Conservation (phyloP, 2,888 invertebrate genomes). For the Laothoe populi region DNA sequence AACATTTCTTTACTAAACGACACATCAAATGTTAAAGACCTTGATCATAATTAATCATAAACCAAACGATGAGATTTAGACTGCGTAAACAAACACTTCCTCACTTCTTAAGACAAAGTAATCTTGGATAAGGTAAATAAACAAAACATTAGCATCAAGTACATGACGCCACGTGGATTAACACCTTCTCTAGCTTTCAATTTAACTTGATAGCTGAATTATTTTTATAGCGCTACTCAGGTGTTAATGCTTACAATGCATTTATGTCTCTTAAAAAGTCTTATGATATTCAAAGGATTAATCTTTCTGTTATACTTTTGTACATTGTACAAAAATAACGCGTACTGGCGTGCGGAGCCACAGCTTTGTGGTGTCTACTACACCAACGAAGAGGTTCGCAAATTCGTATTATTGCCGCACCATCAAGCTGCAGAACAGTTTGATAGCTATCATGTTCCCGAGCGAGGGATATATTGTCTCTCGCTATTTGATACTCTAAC, state of each 20-base stretch:
- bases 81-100: constrained; percentile 30
- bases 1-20: constrained; percentile 10
- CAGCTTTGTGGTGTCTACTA: too few species aligned
- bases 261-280: neutral
- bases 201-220: neutral
- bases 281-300: neutral
- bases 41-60: constrained; percentile 27
- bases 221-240: neutral
- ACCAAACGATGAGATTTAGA: constrained; percentile 22
- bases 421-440: too few species aligned
- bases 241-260: neutral
- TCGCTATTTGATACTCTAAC: too few species aligned
- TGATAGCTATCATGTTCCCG: too few species aligned
- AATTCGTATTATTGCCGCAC: too few species aligned
- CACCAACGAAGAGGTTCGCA: too few species aligned
- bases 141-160: constrained; percentile 36
- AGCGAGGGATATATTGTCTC: too few species aligned
- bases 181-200: neutral
- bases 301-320: too few species aligned
- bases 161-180: constrained; percentile 26
- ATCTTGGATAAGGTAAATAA: constrained; percentile 42
- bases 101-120: constrained; percentile 27
- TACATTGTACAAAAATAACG: too few species aligned
- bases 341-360: too few species aligned
- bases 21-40: constrained; percentile 28